Evolutionary conservation across 2,113 vertebrate species (phyloP).

Genomic region (Grallaria varia): DNA sequence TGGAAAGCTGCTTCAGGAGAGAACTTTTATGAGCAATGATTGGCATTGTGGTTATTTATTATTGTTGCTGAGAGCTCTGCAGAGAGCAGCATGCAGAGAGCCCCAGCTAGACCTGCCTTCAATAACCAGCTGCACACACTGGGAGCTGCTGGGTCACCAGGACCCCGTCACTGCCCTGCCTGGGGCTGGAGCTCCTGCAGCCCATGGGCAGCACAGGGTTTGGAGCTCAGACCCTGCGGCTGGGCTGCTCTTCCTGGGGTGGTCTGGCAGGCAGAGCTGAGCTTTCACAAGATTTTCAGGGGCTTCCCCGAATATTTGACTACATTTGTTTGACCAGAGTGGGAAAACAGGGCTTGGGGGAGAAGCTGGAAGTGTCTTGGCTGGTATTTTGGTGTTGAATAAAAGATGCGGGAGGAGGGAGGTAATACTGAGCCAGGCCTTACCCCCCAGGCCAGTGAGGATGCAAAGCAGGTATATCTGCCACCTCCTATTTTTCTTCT

Average conservation of each 20-base stretch:
- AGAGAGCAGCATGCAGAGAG: background rate
- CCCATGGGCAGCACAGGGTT: fast-evolving
- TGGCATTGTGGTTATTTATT: background rate
- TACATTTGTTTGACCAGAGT: background rate
- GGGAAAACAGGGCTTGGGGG: background rate
- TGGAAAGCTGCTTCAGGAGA: background rate
- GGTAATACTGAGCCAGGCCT: background rate
- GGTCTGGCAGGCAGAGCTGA: background rate
- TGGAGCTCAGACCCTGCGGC: background rate
- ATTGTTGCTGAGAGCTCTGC: background rate
- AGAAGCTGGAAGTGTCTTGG: background rate
- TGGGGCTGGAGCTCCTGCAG: background rate
- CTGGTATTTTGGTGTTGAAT: background rate
- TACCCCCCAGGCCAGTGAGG: background rate
- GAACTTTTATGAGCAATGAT: background rate
- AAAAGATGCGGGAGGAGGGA: background rate
- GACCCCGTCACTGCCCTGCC: background rate
- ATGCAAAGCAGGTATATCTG: background rate
- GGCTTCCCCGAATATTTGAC: fast-evolving
- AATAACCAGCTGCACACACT: background rate
- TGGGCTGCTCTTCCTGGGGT: background rate
- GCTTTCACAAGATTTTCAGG: background rate
- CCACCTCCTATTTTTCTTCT: background rate
- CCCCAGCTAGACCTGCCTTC: background rate
- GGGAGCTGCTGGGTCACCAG: background rate